Evolutionary conservation across 1,140 invertebrate genomes (phyloP), one percentile per base, ranked within the genome.

Genomic region (Cyclargus thomasi): DNA sequence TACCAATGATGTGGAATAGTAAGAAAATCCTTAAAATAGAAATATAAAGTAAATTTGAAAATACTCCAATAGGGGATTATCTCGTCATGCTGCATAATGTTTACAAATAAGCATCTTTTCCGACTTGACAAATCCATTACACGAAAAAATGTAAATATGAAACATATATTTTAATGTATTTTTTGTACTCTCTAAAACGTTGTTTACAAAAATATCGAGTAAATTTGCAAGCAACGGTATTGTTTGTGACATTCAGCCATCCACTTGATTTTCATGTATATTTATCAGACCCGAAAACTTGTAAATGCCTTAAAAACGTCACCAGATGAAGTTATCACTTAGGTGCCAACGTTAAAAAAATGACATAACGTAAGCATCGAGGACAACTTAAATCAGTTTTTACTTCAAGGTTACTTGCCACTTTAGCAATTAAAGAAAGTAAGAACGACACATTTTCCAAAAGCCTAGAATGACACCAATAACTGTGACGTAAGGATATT

Each of bases 41-140:
- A 59, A 20, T 59, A 59, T 18, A 20, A 21, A 20, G 18, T 7
- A 57, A 57, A 57, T 20, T 18, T 18, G 2, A 20, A 57, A 20
- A 59, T 59, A 6, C 11, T 21, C 8, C 7, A 59, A 20, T 6
- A 21, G 21, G 8, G 11, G 14, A 59, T 59, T 59, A 59, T 20
- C 55, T 59, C 55, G 20, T 11, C 55, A 21, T 59, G 55, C 10
- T 59, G 55, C 21, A 59, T 59, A 59, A 59, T 74, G 72, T 70
- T 55, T 74, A 74, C 65, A 74, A 67, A 74, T 29, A 7, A 65
- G 65, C 21, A 47, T 71, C 67, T 65, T 67, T 69, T 65, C 64
- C 39, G 53, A 69, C 53, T 59, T 72, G 47, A 69, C 57, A 21
- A 69, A 23, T 69, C 55, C 53, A 67, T 72, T 64, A 64, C 53